Conservation (phyloP, 2,888 invertebrate species). For the Automeris io region DNA sequence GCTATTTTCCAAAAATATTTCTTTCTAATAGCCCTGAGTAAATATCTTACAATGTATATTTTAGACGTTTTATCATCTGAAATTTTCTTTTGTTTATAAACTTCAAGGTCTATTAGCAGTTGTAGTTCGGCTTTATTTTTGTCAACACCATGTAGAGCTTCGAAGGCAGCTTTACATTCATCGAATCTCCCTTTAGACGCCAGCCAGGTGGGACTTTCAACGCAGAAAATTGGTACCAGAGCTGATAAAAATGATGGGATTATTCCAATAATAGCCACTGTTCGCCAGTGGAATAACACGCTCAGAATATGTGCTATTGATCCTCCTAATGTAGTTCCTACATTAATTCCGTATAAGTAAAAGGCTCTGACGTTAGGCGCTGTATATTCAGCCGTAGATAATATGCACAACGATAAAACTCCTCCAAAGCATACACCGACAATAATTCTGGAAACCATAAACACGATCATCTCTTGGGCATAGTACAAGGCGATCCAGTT, state of each 20-base stretch:
- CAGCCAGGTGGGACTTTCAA: constrained; percentile 26
- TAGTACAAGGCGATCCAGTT: constrained; percentile 21
- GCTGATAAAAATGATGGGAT: neutral
- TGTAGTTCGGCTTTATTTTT: constrained; percentile 15
- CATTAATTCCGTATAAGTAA: constrained; percentile 15
- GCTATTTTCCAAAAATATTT: constrained; percentile 19
- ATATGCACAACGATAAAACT: constrained; percentile 14
- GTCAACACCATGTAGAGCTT: constrained; percentile 13
- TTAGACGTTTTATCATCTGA: neutral
- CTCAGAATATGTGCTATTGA: constrained; percentile 15
- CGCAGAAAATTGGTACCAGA: constrained; percentile 17
- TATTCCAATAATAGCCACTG: neutral
- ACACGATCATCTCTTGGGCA: constrained; percentile 13
- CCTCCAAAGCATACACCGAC: constrained; percentile 24
- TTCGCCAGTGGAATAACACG: constrained; percentile 22
- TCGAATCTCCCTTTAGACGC: constrained; percentile 24
- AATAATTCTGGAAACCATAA: constrained; percentile 20
- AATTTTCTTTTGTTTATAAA: neutral
- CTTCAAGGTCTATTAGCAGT: constrained; percentile 14
- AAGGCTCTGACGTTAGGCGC: constrained; percentile 19
- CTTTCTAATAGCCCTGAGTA: constrained; percentile 10
- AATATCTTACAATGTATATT: constrained; percentile 8
- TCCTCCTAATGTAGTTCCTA: constrained; percentile 16
- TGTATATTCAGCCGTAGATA: constrained; percentile 22
- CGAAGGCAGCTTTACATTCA: constrained; percentile 20